Percentiles rank a stretch among this genome's conserved stretches.
Conservation (phyloP, 2,888 invertebrate species). For the Cephus sareptanus region DNA sequence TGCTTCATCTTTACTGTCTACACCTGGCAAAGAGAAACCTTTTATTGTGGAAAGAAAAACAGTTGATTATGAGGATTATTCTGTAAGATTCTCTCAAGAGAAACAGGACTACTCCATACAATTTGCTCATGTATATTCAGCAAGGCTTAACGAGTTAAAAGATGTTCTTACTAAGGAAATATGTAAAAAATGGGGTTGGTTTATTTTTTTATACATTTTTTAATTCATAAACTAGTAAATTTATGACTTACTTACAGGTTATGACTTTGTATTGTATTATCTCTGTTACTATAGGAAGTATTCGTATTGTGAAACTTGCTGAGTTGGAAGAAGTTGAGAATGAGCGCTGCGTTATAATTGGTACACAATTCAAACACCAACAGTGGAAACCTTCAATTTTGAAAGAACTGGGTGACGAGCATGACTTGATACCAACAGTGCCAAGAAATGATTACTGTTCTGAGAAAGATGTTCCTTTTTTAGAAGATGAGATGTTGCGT, state of each 20-base stretch:
- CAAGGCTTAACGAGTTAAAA: conserved; percentile 78
- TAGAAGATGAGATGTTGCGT: conserved; percentile 94
- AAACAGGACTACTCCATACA: conserved; percentile 70
- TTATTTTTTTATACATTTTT: background rate
- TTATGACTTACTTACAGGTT: background rate
- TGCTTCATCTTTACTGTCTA: background rate
- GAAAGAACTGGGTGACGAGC: conserved; percentile 90
- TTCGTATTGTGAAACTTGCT: conserved; percentile 71
- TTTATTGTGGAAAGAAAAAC: conserved; percentile 40
- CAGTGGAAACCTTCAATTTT: conserved; percentile 92
- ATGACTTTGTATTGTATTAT: conserved; percentile 12
- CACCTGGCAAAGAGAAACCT: conserved; percentile 23
- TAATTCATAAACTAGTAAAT: background rate
- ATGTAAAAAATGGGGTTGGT: conserved; percentile 75
- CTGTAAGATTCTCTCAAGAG: conserved; percentile 34
- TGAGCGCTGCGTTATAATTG: conserved; percentile 81
- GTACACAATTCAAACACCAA: conserved; percentile 93
- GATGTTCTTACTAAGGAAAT: conserved; percentile 72
- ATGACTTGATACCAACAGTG: conserved; percentile 84
- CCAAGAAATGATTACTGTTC: conserved; percentile 78
- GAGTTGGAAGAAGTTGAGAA: conserved; percentile 81
- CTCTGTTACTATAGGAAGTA: conserved; percentile 29
- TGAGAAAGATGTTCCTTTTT: conserved; percentile 82
- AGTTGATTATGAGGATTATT: conserved; percentile 40
- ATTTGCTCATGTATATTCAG: conserved; percentile 88